Base-by-base conservation (phyloP, 2,797 vertebrate genomes). In the Smutsia temminckii region DNA sequence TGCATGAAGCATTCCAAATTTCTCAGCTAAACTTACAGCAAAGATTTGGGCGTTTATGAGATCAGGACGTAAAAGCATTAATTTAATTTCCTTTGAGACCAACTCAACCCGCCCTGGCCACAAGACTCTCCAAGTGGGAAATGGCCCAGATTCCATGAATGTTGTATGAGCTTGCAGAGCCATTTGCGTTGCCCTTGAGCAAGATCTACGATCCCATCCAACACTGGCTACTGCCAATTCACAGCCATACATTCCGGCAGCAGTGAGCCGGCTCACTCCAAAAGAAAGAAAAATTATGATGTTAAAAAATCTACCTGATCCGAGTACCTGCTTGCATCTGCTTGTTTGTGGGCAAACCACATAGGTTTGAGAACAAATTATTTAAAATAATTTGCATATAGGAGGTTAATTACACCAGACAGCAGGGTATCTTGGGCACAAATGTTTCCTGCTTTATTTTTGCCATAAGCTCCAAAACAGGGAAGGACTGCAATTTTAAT, bases 51-150 rank as follows among this genome's bases (percentile, higher is more conserved):
- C 55, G 59, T 79, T 87, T 66, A 59, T 71, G 78, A 94, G 79
- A 94, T 93, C 42, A 68, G 66, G 79, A 34, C 61, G 5, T 84
- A 74, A 88, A 92, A 89, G 90, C 63, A 84, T 95, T 86, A 51
- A 95, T 86, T 95, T 96, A 61, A 88, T 96, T 97, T 95, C 75
- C 79, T 95, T 91, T 89, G 64, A 80, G 63, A 86, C 29, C 63
- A 91, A 64, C 79, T 91, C 72, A 69, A 57, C 69, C 69, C 32
- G 27, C 42, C 37, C 83, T 13, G 66, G 66, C 74, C 86, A 21
- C 40, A 85, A 66, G 89, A 66, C 12, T 72, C 37, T 75, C 40
- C 53, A 34, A 21, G 68, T 77, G 90, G 68, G 89, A 96, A 94
- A 93, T 78, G 93, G 37, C 86, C 72, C 42, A 32, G 51, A 85